These are phyloP conservation scores for Varroa destructor DNA, from an alignment of 1,140 invertebrate species.

Conservation along the genomic window DNA sequence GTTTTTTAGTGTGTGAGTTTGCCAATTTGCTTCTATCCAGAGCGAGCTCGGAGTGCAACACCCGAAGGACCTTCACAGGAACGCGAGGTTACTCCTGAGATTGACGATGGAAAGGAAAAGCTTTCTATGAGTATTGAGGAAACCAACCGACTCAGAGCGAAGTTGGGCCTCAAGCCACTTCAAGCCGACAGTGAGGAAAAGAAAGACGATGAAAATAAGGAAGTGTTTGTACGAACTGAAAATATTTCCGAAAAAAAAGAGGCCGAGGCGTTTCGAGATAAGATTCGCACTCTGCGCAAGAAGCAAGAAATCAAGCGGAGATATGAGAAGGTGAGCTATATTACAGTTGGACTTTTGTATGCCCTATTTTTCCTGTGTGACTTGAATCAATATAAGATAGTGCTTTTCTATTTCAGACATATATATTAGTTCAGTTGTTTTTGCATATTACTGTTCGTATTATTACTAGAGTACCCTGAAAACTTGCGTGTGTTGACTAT, in stretches of 20 bases:
- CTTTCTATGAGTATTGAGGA: conserved; percentile 63
- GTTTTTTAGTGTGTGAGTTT: no score
- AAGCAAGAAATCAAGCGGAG: conserved; percentile 65
- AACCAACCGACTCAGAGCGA: conserved; percentile 77
- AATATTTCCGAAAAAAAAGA: conserved; percentile 62
- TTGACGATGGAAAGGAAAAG: conserved; percentile 9
- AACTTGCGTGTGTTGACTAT: no score
- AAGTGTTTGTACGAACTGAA: conserved; percentile 39
- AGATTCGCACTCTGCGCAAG: conserved; percentile 58
- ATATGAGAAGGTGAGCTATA: conserved; percentile 41
- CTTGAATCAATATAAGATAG: not conserved
- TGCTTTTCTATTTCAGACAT: not conserved
- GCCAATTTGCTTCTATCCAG: not conserved
- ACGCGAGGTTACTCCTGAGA: conserved; percentile 2
- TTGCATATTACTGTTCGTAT: conserved; percentile 37
- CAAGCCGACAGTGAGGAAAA: conserved; percentile 47
- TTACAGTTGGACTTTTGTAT: not conserved
- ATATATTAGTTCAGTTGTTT: not conserved
- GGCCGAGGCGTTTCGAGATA: conserved; percentile 68
- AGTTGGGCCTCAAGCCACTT: conserved; percentile 82
- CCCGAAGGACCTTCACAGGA: not conserved
- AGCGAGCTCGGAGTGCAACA: not conserved
- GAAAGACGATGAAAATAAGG: conserved; percentile 37
- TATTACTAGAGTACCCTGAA: no score
- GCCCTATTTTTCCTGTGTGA: no score